phyloP scores from a whole-genome alignment of 2,113 vertebrate species.

The Blennius ocellaris region DNA sequence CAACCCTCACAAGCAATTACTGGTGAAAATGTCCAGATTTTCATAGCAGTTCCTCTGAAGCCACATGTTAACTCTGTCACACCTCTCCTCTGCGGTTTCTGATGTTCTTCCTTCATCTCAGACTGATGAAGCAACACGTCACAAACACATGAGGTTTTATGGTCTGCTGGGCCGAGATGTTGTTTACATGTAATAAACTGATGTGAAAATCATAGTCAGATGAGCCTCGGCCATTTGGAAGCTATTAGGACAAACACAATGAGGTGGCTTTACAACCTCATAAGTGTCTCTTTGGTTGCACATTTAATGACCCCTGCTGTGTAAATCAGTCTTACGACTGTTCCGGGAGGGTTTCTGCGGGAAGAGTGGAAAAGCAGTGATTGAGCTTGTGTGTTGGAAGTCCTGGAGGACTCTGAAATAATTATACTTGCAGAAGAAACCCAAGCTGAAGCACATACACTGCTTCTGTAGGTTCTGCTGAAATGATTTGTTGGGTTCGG shows the following conservation, averaged over 20 bases:
- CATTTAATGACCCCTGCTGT: slow-evolving; percentile 69
- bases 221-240: slow-evolving; percentile 72
- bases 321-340: slow-evolving; percentile 65
- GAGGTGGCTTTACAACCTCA: slow-evolving; percentile 66
- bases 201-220: slow-evolving; percentile 76
- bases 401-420: slow-evolving; percentile 29
- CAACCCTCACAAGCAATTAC: too few species aligned
- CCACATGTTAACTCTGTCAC: slow-evolving; percentile 3
- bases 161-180: slow-evolving; percentile 50
- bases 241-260: slow-evolving; percentile 67
- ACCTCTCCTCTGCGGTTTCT: slow-evolving; percentile 1
- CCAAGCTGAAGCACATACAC: neutral
- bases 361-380: slow-evolving; percentile 25
- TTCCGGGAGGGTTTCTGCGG: slow-evolving; percentile 55
- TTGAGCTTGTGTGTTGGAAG: slow-evolving; percentile 35
- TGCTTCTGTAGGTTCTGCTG: slow-evolving; percentile 22
- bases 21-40: too few species aligned
- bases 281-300: slow-evolving; percentile 68
- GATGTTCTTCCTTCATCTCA: slow-evolving; percentile 32
- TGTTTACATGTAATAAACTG: slow-evolving; percentile 74
- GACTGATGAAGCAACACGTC: slow-evolving; percentile 35
- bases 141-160: slow-evolving; percentile 41
- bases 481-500: neutral
- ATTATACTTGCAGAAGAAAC: neutral
- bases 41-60: neutral